phyloP scores from a whole-genome alignment of 2,113 vertebrate species.

The Chaetura pelagica region DNA sequence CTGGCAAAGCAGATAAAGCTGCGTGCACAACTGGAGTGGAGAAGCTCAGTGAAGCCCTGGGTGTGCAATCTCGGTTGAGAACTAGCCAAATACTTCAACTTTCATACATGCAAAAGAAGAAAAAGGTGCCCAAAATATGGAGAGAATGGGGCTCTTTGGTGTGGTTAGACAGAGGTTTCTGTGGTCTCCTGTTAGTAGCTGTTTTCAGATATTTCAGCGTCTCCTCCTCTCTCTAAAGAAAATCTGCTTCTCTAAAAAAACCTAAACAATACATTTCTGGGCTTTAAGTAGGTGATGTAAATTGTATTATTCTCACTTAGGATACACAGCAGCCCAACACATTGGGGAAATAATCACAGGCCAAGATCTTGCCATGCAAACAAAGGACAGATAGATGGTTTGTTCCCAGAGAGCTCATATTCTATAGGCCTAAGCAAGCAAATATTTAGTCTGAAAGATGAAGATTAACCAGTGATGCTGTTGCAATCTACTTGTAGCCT shows the following conservation, averaged over 20 bases:
- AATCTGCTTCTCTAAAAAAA: neutral
- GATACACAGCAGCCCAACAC: neutral
- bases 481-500: neutral
- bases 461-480: neutral
- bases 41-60: neutral
- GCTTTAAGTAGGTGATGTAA: neutral
- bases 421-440: neutral
- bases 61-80: neutral
- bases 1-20: neutral
- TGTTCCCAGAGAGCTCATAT: neutral
- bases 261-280: neutral
- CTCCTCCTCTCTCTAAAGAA: neutral
- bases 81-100: neutral
- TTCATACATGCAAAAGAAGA: neutral
- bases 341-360: neutral
- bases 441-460: neutral
- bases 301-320: neutral
- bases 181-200: neutral
- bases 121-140: neutral
- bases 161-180: slow-evolving; percentile 4
- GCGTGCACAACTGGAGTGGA: neutral
- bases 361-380: neutral
- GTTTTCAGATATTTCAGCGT: neutral
- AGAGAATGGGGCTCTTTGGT: neutral
- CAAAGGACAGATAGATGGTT: neutral